Evolutionary conservation across 2,888 invertebrate genomes (phyloP).

Genomic region (Pelosia muscerda): DNA sequence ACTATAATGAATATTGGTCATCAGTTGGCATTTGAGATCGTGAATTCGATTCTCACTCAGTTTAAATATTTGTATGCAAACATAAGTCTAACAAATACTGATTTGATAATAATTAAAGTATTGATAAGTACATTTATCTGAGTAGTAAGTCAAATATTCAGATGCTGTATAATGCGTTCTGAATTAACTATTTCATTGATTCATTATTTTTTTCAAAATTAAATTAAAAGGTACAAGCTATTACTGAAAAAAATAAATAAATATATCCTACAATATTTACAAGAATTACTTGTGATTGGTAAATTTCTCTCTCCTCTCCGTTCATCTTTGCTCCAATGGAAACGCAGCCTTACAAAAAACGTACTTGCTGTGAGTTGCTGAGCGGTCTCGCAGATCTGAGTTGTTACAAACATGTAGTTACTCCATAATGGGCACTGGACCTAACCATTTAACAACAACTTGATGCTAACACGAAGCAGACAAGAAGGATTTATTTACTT

Average conservation of each 20-base stretch:
- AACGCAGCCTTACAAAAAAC: constrained; percentile 13
- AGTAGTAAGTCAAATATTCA: no score
- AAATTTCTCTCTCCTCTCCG: not conserved
- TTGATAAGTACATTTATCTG: not conserved
- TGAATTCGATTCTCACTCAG: not conserved
- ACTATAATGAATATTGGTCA: no score
- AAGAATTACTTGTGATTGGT: no score
- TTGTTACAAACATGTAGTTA: not conserved
- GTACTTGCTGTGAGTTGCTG: constrained; percentile 13
- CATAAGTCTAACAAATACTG: not conserved
- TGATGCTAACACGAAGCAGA: constrained; percentile 9
- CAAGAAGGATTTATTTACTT: constrained; percentile 1
- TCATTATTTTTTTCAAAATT: no score
- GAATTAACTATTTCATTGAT: no score
- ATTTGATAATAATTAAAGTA: not conserved
- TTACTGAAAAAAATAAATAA: no score
- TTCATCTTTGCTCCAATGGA: not conserved
- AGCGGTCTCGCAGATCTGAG: not conserved
- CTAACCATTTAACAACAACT: constrained; percentile 12
- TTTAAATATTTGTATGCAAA: not conserved
- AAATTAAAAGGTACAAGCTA: no score
- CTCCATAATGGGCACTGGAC: not conserved
- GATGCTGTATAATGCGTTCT: no score
- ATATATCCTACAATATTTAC: no score
- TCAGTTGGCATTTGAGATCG: no score